Evolutionary conservation across 92 coral and sea anemone species (phyloP), one percentile per base, ranked within the genome.

Genomic region (Palythoa grandis): DNA sequence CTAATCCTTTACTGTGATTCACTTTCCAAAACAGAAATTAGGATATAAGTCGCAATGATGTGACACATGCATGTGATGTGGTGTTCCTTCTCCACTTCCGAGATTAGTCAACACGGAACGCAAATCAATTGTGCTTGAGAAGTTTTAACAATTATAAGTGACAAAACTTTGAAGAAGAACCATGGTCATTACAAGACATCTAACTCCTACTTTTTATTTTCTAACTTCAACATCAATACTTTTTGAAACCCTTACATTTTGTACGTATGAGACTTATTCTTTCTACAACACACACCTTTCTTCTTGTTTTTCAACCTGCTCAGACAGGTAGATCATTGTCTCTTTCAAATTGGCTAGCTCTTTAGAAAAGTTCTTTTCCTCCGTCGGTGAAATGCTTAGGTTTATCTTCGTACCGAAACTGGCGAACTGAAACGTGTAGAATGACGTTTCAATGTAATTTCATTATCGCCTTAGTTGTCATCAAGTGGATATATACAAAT

Each of bases 271-370:
- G 22, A 53, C 29, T 35, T 23, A 16, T 7, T 0, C 17, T 19
- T 75, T 1, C 43, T 75, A n/a, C 5, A 3, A 13, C n/a, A 75
- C 82, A 2, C 23, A 78, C 83, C 37, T 78, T 40, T 78, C 83
- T 11, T 78, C 83, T 24, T 78, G 83, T 57, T 78, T 78, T 29
- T 38, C 71, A 38, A 78, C 72, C 38, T 78, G 83, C 54, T 78
- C 53, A 5, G 83, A 78, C 25, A 78, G 43, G 19, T 11, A 71
- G 17, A 38, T 13, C 12, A 78, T 35, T 19, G 71, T 61, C 52
- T 60, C 72, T 3, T 78, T 78, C 12, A 78, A 50, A 9, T 60
- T 78, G 14, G 39, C 38, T 10, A 78, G 40, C 10, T 78, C 83
- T 23, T 78, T 47, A 1, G 72, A 43, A 78, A 56, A 10, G 69